Base-by-base conservation (phyloP, 2,797 vertebrate species). In the Takifugu ocellatus region DNA sequence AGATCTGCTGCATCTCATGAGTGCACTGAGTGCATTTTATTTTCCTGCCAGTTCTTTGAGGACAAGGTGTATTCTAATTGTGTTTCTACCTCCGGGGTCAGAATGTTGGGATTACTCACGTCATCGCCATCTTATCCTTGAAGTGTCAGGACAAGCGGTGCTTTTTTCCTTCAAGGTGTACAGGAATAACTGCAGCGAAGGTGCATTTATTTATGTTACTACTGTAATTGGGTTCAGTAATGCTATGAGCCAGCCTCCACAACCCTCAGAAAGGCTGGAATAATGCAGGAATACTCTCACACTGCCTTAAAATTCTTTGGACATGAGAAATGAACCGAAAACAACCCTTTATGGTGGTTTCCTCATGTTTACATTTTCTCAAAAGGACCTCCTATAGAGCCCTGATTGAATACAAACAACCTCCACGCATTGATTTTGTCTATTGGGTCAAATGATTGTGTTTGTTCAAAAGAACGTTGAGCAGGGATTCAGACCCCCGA, bases 151-250 rank as follows among this genome's bases (percentile, higher is more conserved):
- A 36, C 26, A 36, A 33, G 33, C 0, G 15, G 39, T 27, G 44
- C 39, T 44, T 39, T 52, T 17, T 15, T 21, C 25, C 26, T 36
- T 5, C 9, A 43, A 66, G 49, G 26, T 51, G 36, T 25, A 26
- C 51, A 36, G 36, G 36, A 39, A 11, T 45, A 45, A 39, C 56
- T 62, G 61, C 0, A 24, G 43, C 47, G 56, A 48, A 63, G 55
- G 57, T 49, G 51, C 46, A 45, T 70, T 72, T 77, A 74, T 79
- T 79, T 54, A 63, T 59, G 56, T 63, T 56, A 65, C 11, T 31
- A 59, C 61, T 55, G 52, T 80, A 72, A 81, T 75, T 66, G 71
- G 21, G 70, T 81, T 74, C 43, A 52, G 59, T 52, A 67, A 43
- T 17, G 42, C 52, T 0, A 0, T 36, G 55, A 66, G 54, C 70